Conservation (phyloP, 1,140 invertebrate genomes). For the Cephus cinctus region DNA sequence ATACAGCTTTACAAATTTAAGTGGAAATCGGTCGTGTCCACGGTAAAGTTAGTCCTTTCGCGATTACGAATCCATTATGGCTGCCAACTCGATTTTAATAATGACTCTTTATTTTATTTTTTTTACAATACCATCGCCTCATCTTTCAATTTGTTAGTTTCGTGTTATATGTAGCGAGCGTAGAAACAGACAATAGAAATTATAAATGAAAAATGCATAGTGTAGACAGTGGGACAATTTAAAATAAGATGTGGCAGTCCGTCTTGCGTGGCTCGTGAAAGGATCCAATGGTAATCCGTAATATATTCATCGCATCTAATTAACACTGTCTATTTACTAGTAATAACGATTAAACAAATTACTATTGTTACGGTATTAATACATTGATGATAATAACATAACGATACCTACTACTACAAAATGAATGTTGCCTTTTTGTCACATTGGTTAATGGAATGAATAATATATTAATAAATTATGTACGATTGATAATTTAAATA, state of each 20-base stretch:
- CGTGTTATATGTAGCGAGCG: too few species aligned
- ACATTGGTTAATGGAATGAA: constrained; percentile 30
- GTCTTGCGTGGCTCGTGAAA: too few species aligned
- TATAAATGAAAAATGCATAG: too few species aligned
- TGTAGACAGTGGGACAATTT: too few species aligned
- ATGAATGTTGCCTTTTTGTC: constrained; percentile 42
- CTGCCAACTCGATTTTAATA: background rate
- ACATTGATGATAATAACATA: constrained; percentile 32
- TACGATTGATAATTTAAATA: constrained; percentile 24
- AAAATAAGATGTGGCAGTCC: too few species aligned
- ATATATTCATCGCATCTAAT: background rate
- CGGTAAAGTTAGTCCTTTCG: background rate
- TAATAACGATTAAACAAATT: background rate
- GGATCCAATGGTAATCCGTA: too few species aligned
- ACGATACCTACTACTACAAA: constrained; percentile 32
- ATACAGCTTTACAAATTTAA: background rate
- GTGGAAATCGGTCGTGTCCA: background rate
- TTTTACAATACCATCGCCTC: background rate
- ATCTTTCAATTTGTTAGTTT: background rate
- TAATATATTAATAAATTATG: constrained; percentile 25
- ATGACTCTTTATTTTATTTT: background rate
- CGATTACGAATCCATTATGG: background rate
- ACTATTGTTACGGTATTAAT: constrained; percentile 13
- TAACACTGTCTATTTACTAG: background rate
- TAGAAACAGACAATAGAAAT: too few species aligned